These are phyloP conservation scores for Dorcus hopei DNA, from an alignment of 2,888 invertebrate genomes.

Conservation along the genomic window DNA sequence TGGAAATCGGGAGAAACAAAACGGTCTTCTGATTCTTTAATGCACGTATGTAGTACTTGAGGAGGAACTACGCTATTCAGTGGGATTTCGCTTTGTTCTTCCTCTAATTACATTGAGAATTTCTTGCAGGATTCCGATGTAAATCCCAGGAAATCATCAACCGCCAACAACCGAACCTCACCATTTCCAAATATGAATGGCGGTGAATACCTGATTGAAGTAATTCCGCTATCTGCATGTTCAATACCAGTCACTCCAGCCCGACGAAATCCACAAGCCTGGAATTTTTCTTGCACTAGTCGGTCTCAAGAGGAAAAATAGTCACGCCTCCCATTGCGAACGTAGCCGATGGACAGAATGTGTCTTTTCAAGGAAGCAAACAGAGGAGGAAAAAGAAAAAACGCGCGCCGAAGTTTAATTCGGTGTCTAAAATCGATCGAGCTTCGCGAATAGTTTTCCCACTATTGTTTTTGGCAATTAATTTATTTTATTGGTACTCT, in stretches of 20 bases:
- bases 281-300: slow-evolving; percentile 43
- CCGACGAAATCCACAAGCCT: slow-evolving; percentile 46
- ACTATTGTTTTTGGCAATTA: slow-evolving; percentile 69
- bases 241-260: slow-evolving; percentile 50
- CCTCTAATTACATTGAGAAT: neutral
- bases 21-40: neutral
- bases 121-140: neutral
- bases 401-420: slow-evolving; percentile 66
- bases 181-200: neutral
- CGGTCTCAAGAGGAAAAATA: slow-evolving; percentile 23
- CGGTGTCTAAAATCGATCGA: slow-evolving; percentile 77
- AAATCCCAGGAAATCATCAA: slow-evolving; percentile 13
- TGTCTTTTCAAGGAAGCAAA: slow-evolving; percentile 30
- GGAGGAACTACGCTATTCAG: too few species aligned
- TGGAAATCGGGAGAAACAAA: slow-evolving; percentile 19
- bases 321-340: slow-evolving; percentile 24
- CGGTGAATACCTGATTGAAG: slow-evolving; percentile 52
- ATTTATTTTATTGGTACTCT: slow-evolving; percentile 76
- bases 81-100: neutral
- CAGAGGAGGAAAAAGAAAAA: slow-evolving; percentile 42
- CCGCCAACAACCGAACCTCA: slow-evolving; percentile 22
- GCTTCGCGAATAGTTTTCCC: slow-evolving; percentile 75
- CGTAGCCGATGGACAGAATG: slow-evolving; percentile 31
- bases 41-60: neutral
- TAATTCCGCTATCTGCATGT: slow-evolving; percentile 63